These are phyloP conservation scores for Caenorhabditis elegans DNA, from an alignment of 1,140 invertebrate genomes.

Conservation along the genomic window WBcel235 BX284605.5:15129001-15129500, in stretches of 20 bases:
- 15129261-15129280: neutral
- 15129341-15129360: neutral
- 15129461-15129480: neutral
- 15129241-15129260: neutral
- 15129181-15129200: neutral
- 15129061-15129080: no score
- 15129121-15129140: no score
- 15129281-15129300: neutral
- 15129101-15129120: no score
- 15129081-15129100: no score
- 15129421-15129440: neutral
- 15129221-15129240: neutral
- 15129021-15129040: no score
- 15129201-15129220: neutral
- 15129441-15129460: neutral
- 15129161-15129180: neutral
- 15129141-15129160: no score
- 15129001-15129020: no score
- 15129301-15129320: neutral
- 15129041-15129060: no score
- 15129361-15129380: neutral
- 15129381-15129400: neutral
- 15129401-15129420: neutral
- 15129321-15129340: neutral
- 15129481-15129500: neutral